These are phyloP conservation scores for Astyanax mexicanus DNA, from an alignment of 2,797 vertebrate genomes.

Conservation along the genomic window DNA sequence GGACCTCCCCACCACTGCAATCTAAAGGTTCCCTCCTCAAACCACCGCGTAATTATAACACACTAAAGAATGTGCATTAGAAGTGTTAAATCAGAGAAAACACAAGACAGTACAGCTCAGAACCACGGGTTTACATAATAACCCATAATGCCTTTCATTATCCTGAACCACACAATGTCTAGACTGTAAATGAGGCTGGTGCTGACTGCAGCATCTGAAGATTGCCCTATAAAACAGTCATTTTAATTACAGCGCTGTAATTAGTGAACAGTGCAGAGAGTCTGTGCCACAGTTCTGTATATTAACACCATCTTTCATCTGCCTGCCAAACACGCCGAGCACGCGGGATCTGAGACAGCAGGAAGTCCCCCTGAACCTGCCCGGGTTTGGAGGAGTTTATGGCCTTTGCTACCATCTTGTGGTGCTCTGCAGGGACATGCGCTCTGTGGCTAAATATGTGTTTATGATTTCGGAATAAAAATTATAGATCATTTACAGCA, in stretches of 20 bases:
- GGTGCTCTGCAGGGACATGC: not conserved
- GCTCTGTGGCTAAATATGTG: constrained; percentile 1
- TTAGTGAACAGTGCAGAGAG: constrained; percentile 45
- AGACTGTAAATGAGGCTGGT: constrained; percentile 54
- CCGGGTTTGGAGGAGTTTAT: constrained; percentile 24
- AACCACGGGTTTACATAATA: constrained; percentile 43
- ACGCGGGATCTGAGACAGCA: constrained; percentile 39
- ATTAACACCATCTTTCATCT: constrained; percentile 39
- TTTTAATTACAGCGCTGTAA: constrained; percentile 49
- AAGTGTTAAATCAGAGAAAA: constrained; percentile 9
- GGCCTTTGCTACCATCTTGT: constrained; percentile 54
- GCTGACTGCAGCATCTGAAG: constrained; percentile 41
- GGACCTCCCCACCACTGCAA: not conserved
- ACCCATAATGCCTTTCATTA: constrained; percentile 52
- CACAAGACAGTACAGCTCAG: constrained; percentile 14
- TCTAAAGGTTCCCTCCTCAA: not conserved
- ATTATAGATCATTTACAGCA: constrained; percentile 2
- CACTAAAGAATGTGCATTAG: not conserved
- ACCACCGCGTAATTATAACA: constrained; percentile 3
- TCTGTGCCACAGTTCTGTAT: constrained; percentile 26
- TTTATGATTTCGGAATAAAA: not conserved
- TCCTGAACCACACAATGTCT: constrained; percentile 50
- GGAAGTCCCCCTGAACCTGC: constrained; percentile 45
- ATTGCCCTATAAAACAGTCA: constrained; percentile 43
- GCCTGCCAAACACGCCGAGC: constrained; percentile 38